phyloP scores from a whole-genome alignment of 2,113 vertebrate genomes.

The Azemiops feae region DNA sequence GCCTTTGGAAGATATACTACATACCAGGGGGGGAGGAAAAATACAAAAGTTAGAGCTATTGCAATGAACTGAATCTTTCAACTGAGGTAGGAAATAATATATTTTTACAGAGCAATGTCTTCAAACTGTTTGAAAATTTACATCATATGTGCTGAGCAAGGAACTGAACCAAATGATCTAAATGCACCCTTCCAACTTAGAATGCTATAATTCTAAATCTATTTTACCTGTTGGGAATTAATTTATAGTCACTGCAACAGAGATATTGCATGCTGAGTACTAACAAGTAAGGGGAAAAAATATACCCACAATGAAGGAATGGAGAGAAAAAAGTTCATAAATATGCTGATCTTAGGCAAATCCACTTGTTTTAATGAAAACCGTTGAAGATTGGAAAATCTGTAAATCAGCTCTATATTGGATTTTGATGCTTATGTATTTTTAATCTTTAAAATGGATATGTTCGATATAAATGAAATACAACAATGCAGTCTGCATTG shows the following conservation, averaged over 20 bases:
- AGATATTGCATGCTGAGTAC: background rate
- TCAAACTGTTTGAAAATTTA: background rate
- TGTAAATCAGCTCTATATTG: background rate
- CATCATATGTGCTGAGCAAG: background rate
- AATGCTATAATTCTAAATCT: background rate
- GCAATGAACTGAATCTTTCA: background rate
- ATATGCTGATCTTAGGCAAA: background rate
- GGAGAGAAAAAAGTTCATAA: background rate
- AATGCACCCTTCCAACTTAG: background rate
- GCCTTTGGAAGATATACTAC: background rate
- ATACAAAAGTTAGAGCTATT: background rate
- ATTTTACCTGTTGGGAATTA: background rate
- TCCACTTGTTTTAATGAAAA: background rate
- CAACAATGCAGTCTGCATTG: background rate
- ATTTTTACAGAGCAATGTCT: background rate
- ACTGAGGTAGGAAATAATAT: background rate
- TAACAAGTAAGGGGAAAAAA: background rate
- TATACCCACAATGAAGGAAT: background rate
- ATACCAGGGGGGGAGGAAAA: rapidly evolving
- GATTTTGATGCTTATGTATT: background rate
- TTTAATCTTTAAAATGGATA: background rate
- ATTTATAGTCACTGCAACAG: background rate
- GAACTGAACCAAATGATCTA: background rate
- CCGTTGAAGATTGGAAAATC: background rate
- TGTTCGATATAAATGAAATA: background rate